Evolutionary conservation across 2,888 invertebrate genomes (phyloP).

Genomic region (Alviniconcha strummeri): DNA sequence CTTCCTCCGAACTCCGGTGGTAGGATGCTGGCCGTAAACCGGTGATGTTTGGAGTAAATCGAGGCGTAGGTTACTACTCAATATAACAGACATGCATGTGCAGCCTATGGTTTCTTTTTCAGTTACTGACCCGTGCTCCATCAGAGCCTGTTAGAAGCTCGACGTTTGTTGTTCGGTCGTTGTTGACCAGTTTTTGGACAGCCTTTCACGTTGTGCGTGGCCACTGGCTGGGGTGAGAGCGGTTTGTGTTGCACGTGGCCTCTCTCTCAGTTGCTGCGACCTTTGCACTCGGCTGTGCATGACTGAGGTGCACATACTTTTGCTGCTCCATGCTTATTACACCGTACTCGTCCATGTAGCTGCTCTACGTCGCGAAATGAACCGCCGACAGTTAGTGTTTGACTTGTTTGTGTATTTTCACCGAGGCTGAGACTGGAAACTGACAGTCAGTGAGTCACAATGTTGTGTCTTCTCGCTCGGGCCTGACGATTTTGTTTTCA

Average conservation of each 20-base stretch:
- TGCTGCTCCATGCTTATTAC: conserved; percentile 84
- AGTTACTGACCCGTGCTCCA: neutral
- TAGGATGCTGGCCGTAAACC: too few species aligned
- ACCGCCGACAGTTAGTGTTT: neutral
- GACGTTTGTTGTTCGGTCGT: conserved; percentile 51
- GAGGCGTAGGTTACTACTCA: too few species aligned
- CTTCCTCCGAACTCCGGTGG: too few species aligned
- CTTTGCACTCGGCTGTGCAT: conserved; percentile 83
- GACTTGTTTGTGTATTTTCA: neutral
- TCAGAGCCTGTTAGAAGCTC: neutral
- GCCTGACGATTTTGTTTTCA: too few species aligned
- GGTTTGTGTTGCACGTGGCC: conserved; percentile 90
- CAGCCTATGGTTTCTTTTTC: too few species aligned
- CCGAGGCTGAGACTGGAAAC: neutral
- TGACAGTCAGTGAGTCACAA: neutral
- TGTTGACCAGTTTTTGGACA: conserved; percentile 71
- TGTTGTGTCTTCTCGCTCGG: neutral
- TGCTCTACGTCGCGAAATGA: conserved; percentile 70
- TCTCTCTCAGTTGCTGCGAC: conserved; percentile 87
- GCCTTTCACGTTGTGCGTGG: conserved; percentile 84
- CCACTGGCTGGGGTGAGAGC: conserved; percentile 93
- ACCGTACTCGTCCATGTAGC: conserved; percentile 95
- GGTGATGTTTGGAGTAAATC: too few species aligned
- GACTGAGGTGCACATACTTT: conserved; percentile 89
- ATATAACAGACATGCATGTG: too few species aligned